Evolutionary conservation across 2,888 invertebrate genomes (phyloP).

Genomic region (Pachymerium ferrugineum): DNA sequence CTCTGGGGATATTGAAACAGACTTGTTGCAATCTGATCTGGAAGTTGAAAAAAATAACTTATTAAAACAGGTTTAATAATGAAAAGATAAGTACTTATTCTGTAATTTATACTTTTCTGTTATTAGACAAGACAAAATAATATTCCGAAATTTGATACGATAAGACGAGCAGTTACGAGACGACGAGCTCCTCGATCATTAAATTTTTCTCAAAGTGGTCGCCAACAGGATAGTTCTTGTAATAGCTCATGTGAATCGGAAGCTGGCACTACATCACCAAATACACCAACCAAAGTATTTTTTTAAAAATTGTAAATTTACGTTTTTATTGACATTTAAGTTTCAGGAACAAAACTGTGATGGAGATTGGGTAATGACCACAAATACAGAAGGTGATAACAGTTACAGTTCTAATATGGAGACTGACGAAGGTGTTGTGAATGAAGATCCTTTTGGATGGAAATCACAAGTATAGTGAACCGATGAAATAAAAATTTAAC

Average conservation of each 20-base stretch:
- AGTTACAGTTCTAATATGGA: constrained; percentile 68
- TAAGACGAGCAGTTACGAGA: not conserved
- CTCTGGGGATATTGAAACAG: constrained; percentile 37
- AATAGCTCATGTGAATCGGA: constrained; percentile 54
- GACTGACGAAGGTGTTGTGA: constrained; percentile 55
- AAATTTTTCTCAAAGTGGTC: not conserved
- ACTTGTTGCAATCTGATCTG: constrained; percentile 36
- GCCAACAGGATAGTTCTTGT: constrained; percentile 42
- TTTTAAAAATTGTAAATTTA: not conserved
- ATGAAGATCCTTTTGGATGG: constrained; percentile 56
- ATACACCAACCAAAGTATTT: constrained; percentile 40
- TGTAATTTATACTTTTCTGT: not conserved
- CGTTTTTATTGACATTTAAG: not conserved
- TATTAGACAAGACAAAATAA: not conserved
- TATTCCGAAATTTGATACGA: not conserved
- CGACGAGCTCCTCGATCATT: constrained; percentile 14
- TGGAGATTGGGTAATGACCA: constrained; percentile 80
- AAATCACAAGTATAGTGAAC: constrained; percentile 51
- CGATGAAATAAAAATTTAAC: not conserved
- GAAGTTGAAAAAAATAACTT: constrained; percentile 29
- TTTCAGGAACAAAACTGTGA: constrained; percentile 45
- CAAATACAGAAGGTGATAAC: constrained; percentile 74
- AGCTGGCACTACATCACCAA: constrained; percentile 53
- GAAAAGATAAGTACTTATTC: not conserved
- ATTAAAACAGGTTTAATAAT: not conserved